These are phyloP conservation scores for Schizopygopsis pylzovi DNA, from an alignment of 2,797 vertebrate genomes.

Conservation along the genomic window DNA sequence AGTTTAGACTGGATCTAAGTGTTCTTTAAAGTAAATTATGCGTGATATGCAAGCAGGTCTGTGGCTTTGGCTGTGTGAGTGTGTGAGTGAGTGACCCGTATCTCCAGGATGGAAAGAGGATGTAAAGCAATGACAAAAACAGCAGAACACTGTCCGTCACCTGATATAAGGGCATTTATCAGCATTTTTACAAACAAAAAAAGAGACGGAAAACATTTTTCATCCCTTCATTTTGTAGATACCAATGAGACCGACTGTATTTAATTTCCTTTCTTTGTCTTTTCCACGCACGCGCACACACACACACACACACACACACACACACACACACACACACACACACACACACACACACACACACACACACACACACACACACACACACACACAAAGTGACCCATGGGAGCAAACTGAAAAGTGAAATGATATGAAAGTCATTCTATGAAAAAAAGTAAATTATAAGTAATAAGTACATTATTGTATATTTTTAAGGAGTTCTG, in stretches of 20 bases:
- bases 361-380: neutral
- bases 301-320: neutral
- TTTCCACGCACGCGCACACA: conserved; percentile 4
- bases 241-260: conserved; percentile 29
- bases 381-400: conserved; percentile 20
- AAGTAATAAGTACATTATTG: neutral
- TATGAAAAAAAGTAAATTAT: neutral
- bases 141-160: conserved; percentile 44
- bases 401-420: conserved; percentile 36
- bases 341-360: neutral
- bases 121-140: conserved; percentile 31
- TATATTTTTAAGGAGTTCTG: neutral
- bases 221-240: conserved; percentile 38
- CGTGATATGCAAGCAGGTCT: neutral
- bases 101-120: conserved; percentile 38
- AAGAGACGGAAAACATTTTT: conserved; percentile 44
- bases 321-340: neutral
- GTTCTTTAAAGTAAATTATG: conserved; percentile 17
- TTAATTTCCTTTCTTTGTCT: conserved; percentile 48
- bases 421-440: neutral
- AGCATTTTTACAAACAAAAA: conserved; percentile 38
- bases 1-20: neutral
- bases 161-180: conserved; percentile 49
- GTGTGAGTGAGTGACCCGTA: conserved; percentile 14
- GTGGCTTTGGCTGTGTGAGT: neutral